Base-by-base conservation (phyloP, 2,113 vertebrate genomes). In the Pelusios castaneus region DNA sequence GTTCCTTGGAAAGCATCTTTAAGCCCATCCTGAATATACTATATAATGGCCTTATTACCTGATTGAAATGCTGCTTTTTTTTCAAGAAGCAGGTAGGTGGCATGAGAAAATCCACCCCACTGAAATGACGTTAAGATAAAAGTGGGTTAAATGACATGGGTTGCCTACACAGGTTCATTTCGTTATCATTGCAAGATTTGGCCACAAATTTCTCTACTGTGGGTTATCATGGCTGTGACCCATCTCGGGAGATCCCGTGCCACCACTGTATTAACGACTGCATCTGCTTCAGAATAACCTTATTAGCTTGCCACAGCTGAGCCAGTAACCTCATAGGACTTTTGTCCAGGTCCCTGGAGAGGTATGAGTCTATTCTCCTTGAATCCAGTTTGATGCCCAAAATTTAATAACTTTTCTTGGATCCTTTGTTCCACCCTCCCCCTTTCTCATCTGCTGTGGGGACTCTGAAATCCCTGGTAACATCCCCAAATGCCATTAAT, bases 211-310 rank as follows among this genome's bases (percentile, higher is more conserved):
- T 96, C 98, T 97, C 97, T 97, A 97, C 97, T 97, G 56, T 98
- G 98, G 98, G 97, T 97, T 98, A 98, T 98, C 98, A 97, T 98
- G 97, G 96, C 98, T 98, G 97, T 98, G 98, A 98, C 98, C 98
- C 98, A 98, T 97, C 98, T 97, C 96, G 38, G 96, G 98, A 98
- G 97, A 98, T 98, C 97, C 97, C 98, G 97, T 97, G 98, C 98
- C 98, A 98, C 98, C 98, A 98, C 98, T 98, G 98, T 98, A 98
- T 98, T 98, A 98, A 98, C 98, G 97, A 97, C 97, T 98, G 97
- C 98, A 98, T 98, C 98, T 98, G 98, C 98, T 98, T 97, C 98
- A 93, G 96, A 97, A 98, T 98, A 98, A 98, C 98, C 98, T 98
- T 98, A 98, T 98, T 98, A 98, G 98, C 97, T 98, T 96, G 93